A percentile compares a stretch with the other conserved stretches of the same genome.
These are phyloP conservation scores for Diorhabda elongata DNA, from an alignment of 1,140 invertebrate genomes.

Conservation along the genomic window DNA sequence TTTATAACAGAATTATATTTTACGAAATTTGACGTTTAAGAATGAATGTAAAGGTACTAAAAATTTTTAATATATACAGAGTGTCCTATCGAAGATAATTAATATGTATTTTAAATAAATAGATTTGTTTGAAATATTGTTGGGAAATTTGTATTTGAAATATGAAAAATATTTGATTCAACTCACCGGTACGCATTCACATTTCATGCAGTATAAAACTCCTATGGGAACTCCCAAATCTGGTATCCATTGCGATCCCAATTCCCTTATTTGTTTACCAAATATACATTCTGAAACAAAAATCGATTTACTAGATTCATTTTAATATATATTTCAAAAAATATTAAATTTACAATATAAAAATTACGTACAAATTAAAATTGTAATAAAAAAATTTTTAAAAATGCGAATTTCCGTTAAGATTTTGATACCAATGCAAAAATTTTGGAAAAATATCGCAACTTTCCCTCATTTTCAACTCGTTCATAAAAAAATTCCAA, in stretches of 20 bases:
- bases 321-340: constrained; percentile 26
- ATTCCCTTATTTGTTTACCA: constrained; percentile 76
- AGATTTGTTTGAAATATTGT: background rate
- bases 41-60: too few relatives aligned
- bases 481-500: too few relatives aligned
- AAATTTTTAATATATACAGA: too few relatives aligned
- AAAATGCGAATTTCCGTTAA: too few relatives aligned
- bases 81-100: too few relatives aligned
- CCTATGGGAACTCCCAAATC: constrained; percentile 87
- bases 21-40: too few relatives aligned
- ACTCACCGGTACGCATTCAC: constrained; percentile 88
- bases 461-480: too few relatives aligned
- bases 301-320: background rate
- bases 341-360: background rate
- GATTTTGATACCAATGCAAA: too few relatives aligned
- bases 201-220: constrained; percentile 88
- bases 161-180: constrained; percentile 4
- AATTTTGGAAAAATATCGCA: too few relatives aligned
- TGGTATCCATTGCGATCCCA: constrained; percentile 84
- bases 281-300: constrained; percentile 83
- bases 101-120: too few relatives aligned
- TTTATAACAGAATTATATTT: too few relatives aligned
- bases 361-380: background rate
- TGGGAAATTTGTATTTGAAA: background rate
- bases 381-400: background rate